These are phyloP conservation scores for Drosophila multiciliata DNA, from an alignment of 2,888 invertebrate species.

Conservation along the genomic window DNA sequence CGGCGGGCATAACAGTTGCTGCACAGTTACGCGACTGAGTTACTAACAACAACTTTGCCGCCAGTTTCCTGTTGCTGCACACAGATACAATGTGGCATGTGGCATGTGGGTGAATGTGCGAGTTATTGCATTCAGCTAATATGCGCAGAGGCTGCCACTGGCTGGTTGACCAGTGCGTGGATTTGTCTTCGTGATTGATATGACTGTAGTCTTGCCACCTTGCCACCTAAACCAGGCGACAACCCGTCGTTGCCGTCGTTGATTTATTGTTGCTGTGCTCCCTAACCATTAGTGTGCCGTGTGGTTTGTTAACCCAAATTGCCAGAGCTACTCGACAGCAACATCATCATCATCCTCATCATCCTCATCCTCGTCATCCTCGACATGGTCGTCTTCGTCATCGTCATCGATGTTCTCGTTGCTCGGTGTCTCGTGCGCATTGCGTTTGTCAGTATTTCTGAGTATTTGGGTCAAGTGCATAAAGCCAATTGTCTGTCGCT, in stretches of 20 bases:
- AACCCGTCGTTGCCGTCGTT: constrained; percentile 11
- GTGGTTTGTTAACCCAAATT: constrained; percentile 79
- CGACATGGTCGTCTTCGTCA: constrained; percentile 10
- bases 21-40: constrained; percentile 36
- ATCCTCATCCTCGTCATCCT: constrained; percentile 20
- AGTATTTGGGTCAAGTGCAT: constrained; percentile 77
- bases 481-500: constrained; percentile 35
- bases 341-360: constrained; percentile 16
- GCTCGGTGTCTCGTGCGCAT: constrained; percentile 62
- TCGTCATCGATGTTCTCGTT: constrained; percentile 31
- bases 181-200: constrained; percentile 67
- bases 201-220: constrained; percentile 28
- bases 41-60: constrained; percentile 74
- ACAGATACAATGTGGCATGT: not conserved
- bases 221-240: constrained; percentile 2
- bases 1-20: constrained; percentile 23
- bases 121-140: constrained; percentile 35
- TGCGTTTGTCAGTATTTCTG: constrained; percentile 56
- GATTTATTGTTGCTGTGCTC: constrained; percentile 51
- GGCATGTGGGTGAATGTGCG: constrained; percentile 1
- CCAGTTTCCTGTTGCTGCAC: constrained; percentile 64
- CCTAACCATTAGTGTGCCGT: constrained; percentile 31
- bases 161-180: constrained; percentile 29
- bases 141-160: constrained; percentile 15
- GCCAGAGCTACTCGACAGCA: constrained; percentile 31